phyloP scores from a whole-genome alignment of 2,113 vertebrate species.

The Atherinomorus stipes region DNA sequence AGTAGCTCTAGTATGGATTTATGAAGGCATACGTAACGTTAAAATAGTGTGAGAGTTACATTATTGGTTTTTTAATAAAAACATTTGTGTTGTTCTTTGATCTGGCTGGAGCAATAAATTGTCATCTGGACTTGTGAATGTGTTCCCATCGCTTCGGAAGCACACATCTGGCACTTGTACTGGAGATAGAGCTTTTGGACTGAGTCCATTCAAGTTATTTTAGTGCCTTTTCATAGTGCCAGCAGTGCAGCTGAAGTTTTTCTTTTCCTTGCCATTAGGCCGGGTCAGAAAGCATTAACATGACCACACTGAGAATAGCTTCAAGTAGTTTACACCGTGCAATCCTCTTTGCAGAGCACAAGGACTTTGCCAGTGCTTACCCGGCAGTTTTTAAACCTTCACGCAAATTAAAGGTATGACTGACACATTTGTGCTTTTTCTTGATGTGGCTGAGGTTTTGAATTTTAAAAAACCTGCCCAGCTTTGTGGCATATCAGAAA shows the following conservation, averaged over 20 bases:
- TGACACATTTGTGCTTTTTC: slow-evolving; percentile 5
- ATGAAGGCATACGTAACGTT: slow-evolving; percentile 54
- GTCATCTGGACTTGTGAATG: slow-evolving; percentile 29
- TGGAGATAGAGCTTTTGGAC: slow-evolving; percentile 38
- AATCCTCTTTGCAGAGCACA: slow-evolving; percentile 69
- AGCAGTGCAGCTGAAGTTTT: slow-evolving; percentile 51
- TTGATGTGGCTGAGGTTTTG: neutral
- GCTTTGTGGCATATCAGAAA: neutral
- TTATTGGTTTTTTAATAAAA: slow-evolving; percentile 50
- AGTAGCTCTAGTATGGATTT: slow-evolving; percentile 29
- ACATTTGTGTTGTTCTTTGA: slow-evolving; percentile 35
- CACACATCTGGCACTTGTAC: slow-evolving; percentile 53
- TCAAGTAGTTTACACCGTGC: slow-evolving; percentile 64
- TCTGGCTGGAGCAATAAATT: slow-evolving; percentile 47
- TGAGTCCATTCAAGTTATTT: slow-evolving; percentile 65
- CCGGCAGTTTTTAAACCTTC: slow-evolving; percentile 59
- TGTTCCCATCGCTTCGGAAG: slow-evolving; percentile 47
- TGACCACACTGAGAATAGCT: slow-evolving; percentile 72
- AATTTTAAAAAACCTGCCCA: slow-evolving; percentile 10
- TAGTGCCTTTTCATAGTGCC: slow-evolving; percentile 48
- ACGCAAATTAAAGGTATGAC: slow-evolving; percentile 11
- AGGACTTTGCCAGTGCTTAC: slow-evolving; percentile 62
- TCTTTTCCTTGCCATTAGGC: slow-evolving; percentile 53
- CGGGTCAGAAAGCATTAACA: slow-evolving; percentile 69
- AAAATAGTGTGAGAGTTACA: slow-evolving; percentile 10